Conservation (phyloP, 2,888 invertebrate species). For the Falcaria lacertinaria region DNA sequence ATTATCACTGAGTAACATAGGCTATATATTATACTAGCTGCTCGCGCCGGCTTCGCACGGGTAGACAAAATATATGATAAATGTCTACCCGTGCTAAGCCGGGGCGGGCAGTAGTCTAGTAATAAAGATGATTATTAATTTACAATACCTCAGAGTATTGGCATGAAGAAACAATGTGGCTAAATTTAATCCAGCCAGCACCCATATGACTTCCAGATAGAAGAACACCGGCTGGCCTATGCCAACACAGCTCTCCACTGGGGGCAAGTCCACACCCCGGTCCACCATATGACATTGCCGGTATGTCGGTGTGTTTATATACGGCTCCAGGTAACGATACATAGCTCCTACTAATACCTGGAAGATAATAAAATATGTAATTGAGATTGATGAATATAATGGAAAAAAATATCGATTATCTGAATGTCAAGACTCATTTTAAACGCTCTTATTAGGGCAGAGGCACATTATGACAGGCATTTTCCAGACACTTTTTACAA, state of each 20-base stretch:
- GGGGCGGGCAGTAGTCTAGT: too few relatives aligned
- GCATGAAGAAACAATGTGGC: constrained; percentile 84
- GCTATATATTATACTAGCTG: too few relatives aligned
- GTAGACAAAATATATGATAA: too few relatives aligned
- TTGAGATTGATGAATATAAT: neutral
- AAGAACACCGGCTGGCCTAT: constrained; percentile 89
- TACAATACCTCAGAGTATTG: constrained; percentile 82
- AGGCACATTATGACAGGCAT: too few relatives aligned
- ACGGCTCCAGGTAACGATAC: constrained; percentile 57
- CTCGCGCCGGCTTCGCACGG: too few relatives aligned
- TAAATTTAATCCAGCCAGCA: constrained; percentile 85
- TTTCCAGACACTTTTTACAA: too few relatives aligned
- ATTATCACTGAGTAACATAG: too few relatives aligned
- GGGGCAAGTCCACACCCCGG: constrained; percentile 80
- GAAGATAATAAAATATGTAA: constrained; percentile 12
- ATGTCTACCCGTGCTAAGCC: too few relatives aligned
- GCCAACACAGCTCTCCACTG: constrained; percentile 87
- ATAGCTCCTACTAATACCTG: constrained; percentile 63
- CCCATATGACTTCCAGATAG: constrained; percentile 89
- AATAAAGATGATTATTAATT: too few relatives aligned
- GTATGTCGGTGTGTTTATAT: constrained; percentile 40
- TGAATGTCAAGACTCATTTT: too few relatives aligned
- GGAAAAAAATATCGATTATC: too few relatives aligned
- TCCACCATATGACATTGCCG: constrained; percentile 74
- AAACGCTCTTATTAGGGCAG: too few relatives aligned